phyloP scores from a whole-genome alignment of 2,797 vertebrate species.

The Rhabdophis nuchalis region DNA sequence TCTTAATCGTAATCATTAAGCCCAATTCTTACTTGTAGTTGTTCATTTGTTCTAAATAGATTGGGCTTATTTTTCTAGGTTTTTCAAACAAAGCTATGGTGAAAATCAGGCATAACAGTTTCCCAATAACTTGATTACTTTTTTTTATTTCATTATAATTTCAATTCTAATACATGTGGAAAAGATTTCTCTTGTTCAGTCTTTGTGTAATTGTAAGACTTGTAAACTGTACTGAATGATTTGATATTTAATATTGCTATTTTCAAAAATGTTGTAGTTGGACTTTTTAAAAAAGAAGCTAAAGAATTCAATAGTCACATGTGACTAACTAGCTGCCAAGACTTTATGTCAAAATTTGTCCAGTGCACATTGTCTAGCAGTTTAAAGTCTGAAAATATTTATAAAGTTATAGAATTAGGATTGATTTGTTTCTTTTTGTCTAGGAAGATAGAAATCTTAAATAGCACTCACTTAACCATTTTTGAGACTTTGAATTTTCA shows the following conservation, averaged over 20 bases:
- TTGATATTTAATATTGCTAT: neutral
- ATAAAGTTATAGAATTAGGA: neutral
- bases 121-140: neutral
- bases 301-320: neutral
- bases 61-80: neutral
- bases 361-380: neutral
- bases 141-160: neutral
- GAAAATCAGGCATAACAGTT: neutral
- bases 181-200: neutral
- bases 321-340: neutral
- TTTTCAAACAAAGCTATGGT: neutral
- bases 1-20: neutral
- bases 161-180: neutral
- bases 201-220: neutral
- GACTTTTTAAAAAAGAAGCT: neutral
- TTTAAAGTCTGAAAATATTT: neutral
- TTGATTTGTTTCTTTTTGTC: neutral
- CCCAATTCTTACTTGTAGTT: neutral
- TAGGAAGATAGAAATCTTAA: neutral
- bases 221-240: neutral
- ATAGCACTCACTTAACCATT: neutral
- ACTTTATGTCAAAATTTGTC: neutral
- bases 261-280: neutral
- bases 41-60: neutral
- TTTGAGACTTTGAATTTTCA: neutral